A percentile compares a stretch with the other conserved stretches of the same genome.
phyloP scores from a whole-genome alignment of 1,140 invertebrate genomes.

The Zaprionus ornatus region DNA sequence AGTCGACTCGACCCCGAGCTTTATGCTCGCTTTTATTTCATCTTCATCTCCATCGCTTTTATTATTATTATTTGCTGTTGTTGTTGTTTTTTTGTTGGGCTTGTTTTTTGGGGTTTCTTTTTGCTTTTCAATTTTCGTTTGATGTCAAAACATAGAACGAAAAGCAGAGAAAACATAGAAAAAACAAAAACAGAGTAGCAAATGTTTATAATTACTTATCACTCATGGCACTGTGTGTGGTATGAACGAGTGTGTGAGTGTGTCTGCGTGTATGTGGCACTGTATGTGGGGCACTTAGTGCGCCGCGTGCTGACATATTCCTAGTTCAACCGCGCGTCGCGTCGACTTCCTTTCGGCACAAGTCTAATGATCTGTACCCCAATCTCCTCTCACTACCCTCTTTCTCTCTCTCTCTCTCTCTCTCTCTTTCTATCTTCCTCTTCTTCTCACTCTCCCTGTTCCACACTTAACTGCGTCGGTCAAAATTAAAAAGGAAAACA shows the following conservation, averaged over 20 bases:
- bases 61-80: slow-evolving; percentile 43
- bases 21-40: slow-evolving; percentile 12
- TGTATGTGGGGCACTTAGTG: slow-evolving; percentile 33
- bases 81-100: slow-evolving; percentile 8
- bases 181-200: slow-evolving; percentile 39
- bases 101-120: slow-evolving; percentile 47
- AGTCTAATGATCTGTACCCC: slow-evolving; percentile 41
- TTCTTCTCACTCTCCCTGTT: too few relatives aligned
- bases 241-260: neutral
- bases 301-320: slow-evolving; percentile 33
- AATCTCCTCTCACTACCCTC: neutral
- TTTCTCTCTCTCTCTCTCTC: neutral
- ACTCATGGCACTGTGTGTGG: slow-evolving; percentile 14
- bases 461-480: slow-evolving; percentile 8
- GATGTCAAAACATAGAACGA: slow-evolving; percentile 62
- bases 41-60: slow-evolving; percentile 21
- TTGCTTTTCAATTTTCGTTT: slow-evolving; percentile 66
- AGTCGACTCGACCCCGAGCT: slow-evolving; percentile 14
- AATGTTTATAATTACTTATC: slow-evolving; percentile 75
- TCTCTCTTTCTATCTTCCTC: neutral
- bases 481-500: slow-evolving; percentile 5
- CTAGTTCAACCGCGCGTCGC: slow-evolving; percentile 10
- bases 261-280: slow-evolving; percentile 12
- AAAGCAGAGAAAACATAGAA: slow-evolving; percentile 9
- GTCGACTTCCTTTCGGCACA: slow-evolving; percentile 39